Percentiles rank a stretch among this genome's conserved stretches.
Conservation (phyloP, 2,797 vertebrate genomes). For the Buphagus erythrorhynchus region DNA sequence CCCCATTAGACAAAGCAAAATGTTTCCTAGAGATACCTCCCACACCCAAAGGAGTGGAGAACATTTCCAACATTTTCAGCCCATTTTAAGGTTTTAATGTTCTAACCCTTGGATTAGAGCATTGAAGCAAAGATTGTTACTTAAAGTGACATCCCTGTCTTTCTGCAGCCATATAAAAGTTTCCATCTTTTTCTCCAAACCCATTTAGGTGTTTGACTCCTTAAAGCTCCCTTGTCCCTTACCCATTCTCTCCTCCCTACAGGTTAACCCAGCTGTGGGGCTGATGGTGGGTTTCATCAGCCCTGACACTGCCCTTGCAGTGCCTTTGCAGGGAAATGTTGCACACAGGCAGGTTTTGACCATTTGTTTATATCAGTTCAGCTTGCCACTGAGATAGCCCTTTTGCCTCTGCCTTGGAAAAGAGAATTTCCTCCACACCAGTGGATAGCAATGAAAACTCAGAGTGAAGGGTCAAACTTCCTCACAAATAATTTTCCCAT, state of each 20-base stretch:
- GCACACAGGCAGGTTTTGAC: not conserved
- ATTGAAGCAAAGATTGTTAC: not conserved
- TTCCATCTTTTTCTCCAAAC: not conserved
- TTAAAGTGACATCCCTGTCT: not conserved
- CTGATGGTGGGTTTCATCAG: not conserved
- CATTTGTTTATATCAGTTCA: not conserved
- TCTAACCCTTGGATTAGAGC: not conserved
- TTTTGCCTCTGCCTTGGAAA: not conserved
- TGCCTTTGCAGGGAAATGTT: not conserved
- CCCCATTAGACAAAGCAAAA: not conserved
- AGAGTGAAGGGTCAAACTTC: not conserved
- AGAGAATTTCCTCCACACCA: not conserved
- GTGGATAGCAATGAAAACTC: not conserved
- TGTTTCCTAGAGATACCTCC: not conserved
- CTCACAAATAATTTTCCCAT: not conserved
- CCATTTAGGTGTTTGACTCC: not conserved
- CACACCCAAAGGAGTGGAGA: not conserved
- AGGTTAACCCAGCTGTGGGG: not conserved
- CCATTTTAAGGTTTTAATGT: not conserved
- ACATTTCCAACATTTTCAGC: not conserved
- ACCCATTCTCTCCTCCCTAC: not conserved
- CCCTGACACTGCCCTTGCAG: not conserved
- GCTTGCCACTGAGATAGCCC: not conserved
- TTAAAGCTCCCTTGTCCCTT: not conserved
- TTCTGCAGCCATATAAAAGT: not conserved